Base-by-base conservation (phyloP, 2,113 vertebrate genomes). In the Edolisoma coerulescens region DNA sequence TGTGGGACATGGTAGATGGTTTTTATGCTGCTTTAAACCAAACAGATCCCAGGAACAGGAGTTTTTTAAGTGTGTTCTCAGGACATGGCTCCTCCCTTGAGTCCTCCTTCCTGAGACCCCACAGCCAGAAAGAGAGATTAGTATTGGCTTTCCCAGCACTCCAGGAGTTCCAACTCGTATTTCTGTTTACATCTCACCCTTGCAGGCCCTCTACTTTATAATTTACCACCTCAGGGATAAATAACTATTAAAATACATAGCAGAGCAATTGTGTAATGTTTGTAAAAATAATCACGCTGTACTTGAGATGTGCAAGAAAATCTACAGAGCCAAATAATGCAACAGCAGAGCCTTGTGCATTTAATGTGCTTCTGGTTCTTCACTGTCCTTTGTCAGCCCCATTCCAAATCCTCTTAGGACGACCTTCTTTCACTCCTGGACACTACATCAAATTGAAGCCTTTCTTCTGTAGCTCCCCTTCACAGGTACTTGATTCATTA, bases 251-350 rank as follows among this genome's bases (percentile, higher is more conserved):
- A 80, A 88, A 90, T 39, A 37, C 57, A 54, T 21, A 68, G 68
- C 32, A 81, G 78, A 76, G 26, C 0, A 0, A 60, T 57, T 37
- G 15, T 21, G 35, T 28, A 64, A 79, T 11, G 0, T 82, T 88
- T 23, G 14, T 33, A 56, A 92, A 85, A 85, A 82, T 32, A 63
- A 90, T 57, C 35, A 21, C 4, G 16, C 3, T 74, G 37, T 42
- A 53, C 42, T 53, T 70, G 42, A 86, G 49, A 74, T 21, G 22
- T 6, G 6, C 24, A 76, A 80, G 54, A 86, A 80, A 67, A 81
- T 26, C 61, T 9, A 23, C 0, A 53, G 11, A 37, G 27, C 7
- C 47, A 49, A 80, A 84, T 9, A 73, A 54, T 7, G n/a, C 42
- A 71, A 24, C 4, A 73, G 44, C 52, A 80, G 33, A 76, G 8